Evolutionary conservation across 23 tunicate species (phyloP), one percentile per base, ranked within the genome.

Genomic region (Botrylloides violaceus): DNA sequence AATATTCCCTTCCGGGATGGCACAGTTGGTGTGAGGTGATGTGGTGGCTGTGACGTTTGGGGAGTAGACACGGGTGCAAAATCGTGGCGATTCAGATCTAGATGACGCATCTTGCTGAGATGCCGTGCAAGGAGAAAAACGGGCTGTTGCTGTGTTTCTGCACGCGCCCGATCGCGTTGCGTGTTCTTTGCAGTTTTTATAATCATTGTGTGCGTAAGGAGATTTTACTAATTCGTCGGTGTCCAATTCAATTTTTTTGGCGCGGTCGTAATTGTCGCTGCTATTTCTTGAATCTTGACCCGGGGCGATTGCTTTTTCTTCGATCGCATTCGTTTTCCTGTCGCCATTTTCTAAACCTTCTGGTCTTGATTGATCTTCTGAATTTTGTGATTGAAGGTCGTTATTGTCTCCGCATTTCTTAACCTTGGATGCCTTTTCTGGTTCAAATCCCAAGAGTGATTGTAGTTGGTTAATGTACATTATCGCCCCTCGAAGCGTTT

Each of bases 401-500:
- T n/a, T n/a, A n/a, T n/a, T n/a, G n/a, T n/a, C n/a, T n/a, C n/a
- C n/a, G n/a, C n/a, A n/a, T n/a, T n/a, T n/a, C n/a, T n/a, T n/a
- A n/a, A 23, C 62, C 4, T 58, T 29, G 5, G 62, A 4, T 63
- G 43, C 39, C 5, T 72, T 61, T 24, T 71, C 77, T 32, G 75
- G 56, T 19, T 85, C 93, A 33, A 86, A 48, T 2, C 84, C 90
- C 5, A 89, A 76, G 2, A 89, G 5, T 1, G 49, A 53, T 72
- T 89, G 85, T 4, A 89, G 60, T 5, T 89, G 79, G 31, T 83
- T 83, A 63, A 89, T 89, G 59, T 89, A 89, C 50, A 80, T 66
- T 3, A 89, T 89, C 2, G 96, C 96, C 2, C 92, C 85, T 1
- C 96, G 77, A 1, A 89, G 65, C 0, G 96, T 89, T 73, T 89